Evolutionary conservation across 1,140 invertebrate species (phyloP), one percentile per base, ranked within the genome.

Genomic region (Gryllus bimaculatus): DNA sequence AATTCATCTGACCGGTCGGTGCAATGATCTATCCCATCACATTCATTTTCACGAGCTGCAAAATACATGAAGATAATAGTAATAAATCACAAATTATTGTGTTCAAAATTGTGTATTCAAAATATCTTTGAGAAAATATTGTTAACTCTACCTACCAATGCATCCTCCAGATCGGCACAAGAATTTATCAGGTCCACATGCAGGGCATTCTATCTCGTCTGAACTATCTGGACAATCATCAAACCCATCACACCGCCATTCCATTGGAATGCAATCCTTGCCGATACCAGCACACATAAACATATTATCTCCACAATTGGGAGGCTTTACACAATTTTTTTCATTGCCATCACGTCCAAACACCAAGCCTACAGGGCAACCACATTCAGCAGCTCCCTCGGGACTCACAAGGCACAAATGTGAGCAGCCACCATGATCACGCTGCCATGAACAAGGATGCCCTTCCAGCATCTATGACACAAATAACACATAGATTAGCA

Each of bases 221-320:
- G 92, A 93, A 20, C 90, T 90, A 84, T 96, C 95, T 2, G 88
- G 86, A 87, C 96, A 98, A 85, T 98, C 95, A 66, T 87, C 87
- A 80, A 94, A 91, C 0, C 91, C 91, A 85, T 97, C 95, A 85
- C 95, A 97, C 76, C 91, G 91, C 95, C 95, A 97, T 0, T 89
- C 88, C 0, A 88, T 85, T 0, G 95, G 95, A 80, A 98, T 95
- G 85, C 96, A 98, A 81, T 93, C 90, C 79, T 89, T 89, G 47
- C 86, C 85, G 83, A 82, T 83, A 80, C 82, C 83, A 10, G 87
- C 88, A 83, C 96, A 98, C 0, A 91, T 91, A 83, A 96, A 97
- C 82, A 93, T 90, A 83, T 93, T 91, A 0, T 89, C 87, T 5
- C 90, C 90, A 85, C 96, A 98, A 8, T 90, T 91, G 4, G 93